Evolutionary conservation across 2,888 invertebrate genomes (phyloP), one percentile per base, ranked within the genome.

Genomic region (Drosophila eohydei): DNA sequence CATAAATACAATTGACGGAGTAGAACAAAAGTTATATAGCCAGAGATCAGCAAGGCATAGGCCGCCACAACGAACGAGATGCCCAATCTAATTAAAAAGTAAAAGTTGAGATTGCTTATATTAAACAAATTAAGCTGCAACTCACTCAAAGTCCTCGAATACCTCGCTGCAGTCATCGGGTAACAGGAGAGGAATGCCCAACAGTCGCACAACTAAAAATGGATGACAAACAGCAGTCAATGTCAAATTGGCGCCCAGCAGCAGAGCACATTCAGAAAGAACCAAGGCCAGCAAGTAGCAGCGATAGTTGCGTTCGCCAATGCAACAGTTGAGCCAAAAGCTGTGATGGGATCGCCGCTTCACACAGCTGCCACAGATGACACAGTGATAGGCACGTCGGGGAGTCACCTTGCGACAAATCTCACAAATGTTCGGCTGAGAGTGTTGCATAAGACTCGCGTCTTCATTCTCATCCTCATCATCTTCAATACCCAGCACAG

Each of bases 131-230:
- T 16, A 0, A 26, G 34, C 16, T 6, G 2, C 7, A 9, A 77
- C 95, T 94, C 93, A 96, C 96, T 95, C 94, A 85, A 95, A 95
- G 84, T 97, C 95, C 91, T 95, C 95, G 92, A 97, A 98, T 0
- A 97, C 96, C 92, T 96, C 96, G 74, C 95, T 95, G 92, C 98
- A 98, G 91, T 97, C 96, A 89, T 96, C 96, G 2, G 97, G 97
- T 80, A 97, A 91, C 40, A 97, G 94, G 78, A 98, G 93, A 0
- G 91, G 91, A 26, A 93, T 82, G 12, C 91, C 91, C 34, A 91
- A 64, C 3, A 93, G 46, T 3, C 91, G 90, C 14, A 89, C 86
- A 11, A 92, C 77, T 54, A 92, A 66, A 86, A 95, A 95, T 0
- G 97, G 97, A 92, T 97, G 97, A 89, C 98, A 92, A 0, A 98